A percentile compares a stretch with the other conserved stretches of the same genome.
phyloP scores from a whole-genome alignment of 2,888 invertebrate genomes.

The Lysandra bellargus region DNA sequence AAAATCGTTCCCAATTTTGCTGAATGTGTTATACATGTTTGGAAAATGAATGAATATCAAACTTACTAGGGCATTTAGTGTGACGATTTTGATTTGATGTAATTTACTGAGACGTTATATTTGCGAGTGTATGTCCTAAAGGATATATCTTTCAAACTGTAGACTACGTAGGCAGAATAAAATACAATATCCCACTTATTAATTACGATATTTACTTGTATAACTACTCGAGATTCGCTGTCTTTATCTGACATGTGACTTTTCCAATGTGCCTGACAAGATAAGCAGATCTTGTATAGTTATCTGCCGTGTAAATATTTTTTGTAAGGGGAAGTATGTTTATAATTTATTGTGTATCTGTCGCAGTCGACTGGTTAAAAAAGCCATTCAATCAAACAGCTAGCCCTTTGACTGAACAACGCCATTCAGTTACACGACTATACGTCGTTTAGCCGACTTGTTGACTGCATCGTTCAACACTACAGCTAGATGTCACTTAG shows the following conservation, averaged over 20 bases:
- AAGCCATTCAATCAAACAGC: too few relatives aligned
- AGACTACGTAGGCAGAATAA: neutral
- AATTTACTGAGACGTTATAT: neutral
- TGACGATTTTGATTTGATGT: neutral
- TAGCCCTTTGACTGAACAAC: too few relatives aligned
- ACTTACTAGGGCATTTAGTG: conserved; percentile 7
- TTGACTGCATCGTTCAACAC: too few relatives aligned
- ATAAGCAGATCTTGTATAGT: neutral
- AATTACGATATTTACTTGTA: neutral
- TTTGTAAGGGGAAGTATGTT: neutral
- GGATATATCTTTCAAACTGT: neutral
- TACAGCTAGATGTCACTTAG: too few relatives aligned
- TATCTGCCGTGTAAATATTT: neutral
- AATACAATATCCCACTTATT: neutral
- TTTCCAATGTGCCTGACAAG: neutral
- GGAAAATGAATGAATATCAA: neutral
- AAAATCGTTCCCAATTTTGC: neutral
- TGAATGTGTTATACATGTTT: conserved; percentile 12
- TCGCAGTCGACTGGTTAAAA: too few relatives aligned
- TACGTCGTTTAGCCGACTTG: too few relatives aligned
- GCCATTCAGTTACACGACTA: too few relatives aligned
- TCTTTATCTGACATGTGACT: neutral
- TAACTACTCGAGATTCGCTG: neutral
- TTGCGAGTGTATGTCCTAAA: neutral
- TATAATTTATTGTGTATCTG: neutral